Conservation (phyloP, 2,888 invertebrate genomes). For the Eucera pruinosa region DNA sequence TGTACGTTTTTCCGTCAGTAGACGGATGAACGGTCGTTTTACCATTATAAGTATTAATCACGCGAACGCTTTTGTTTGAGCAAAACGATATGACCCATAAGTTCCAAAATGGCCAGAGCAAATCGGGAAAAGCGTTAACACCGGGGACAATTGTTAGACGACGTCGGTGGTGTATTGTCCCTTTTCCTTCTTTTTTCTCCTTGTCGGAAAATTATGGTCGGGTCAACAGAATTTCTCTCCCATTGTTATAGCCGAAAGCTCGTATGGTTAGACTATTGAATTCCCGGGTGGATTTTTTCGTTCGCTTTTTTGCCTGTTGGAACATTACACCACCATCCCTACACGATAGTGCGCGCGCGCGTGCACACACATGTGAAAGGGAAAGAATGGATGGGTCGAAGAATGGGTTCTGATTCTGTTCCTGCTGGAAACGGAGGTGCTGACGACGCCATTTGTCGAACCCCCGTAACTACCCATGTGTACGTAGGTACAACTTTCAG, state of each 20-base stretch:
- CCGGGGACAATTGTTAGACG: slow-evolving; percentile 43
- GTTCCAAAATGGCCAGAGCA: slow-evolving; percentile 10
- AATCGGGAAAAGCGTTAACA: slow-evolving; percentile 42
- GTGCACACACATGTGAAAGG: slow-evolving; percentile 50
- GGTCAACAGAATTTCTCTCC: slow-evolving; percentile 58
- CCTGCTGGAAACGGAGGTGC: slow-evolving; percentile 72
- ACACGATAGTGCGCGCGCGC: neutral
- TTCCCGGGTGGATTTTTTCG: slow-evolving; percentile 53
- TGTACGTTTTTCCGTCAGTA: neutral
- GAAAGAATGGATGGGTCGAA: slow-evolving; percentile 68
- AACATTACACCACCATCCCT: slow-evolving; percentile 61
- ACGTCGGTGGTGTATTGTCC: slow-evolving; percentile 39
- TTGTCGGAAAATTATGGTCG: slow-evolving; percentile 59
- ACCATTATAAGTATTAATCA: neutral
- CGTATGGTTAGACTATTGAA: slow-evolving; percentile 67
- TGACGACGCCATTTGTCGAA: slow-evolving; percentile 74
- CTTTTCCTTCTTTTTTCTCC: neutral
- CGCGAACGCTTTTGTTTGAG: neutral
- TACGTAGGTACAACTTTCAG: slow-evolving; percentile 51
- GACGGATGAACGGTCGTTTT: neutral
- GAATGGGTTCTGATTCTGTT: slow-evolving; percentile 77
- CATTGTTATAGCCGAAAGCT: slow-evolving; percentile 65
- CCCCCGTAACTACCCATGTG: slow-evolving; percentile 60
- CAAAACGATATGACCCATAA: too few species aligned
- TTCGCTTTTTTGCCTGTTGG: slow-evolving; percentile 42